Evolutionary conservation across 2,797 vertebrate species (phyloP).

Genomic region (Crotalus adamanteus): DNA sequence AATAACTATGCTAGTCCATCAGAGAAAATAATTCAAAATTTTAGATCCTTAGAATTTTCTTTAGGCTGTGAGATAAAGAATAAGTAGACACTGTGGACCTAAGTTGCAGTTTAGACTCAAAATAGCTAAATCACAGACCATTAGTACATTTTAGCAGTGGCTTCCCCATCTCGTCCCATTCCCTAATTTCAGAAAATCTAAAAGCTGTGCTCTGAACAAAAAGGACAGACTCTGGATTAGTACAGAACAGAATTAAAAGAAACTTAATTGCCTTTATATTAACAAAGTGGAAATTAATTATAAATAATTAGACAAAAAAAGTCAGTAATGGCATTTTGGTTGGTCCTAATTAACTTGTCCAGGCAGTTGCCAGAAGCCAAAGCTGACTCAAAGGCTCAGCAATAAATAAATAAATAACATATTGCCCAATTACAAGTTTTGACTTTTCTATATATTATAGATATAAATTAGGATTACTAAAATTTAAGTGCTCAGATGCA

Average conservation of each 20-base stretch:
- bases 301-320: background rate
- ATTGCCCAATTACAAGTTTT: background rate
- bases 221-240: background rate
- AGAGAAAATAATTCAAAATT: background rate
- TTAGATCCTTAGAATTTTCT: background rate
- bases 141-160: background rate
- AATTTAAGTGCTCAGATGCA: background rate
- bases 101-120: background rate
- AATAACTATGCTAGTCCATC: background rate
- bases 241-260: background rate
- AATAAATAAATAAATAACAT: background rate
- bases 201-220: background rate
- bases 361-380: background rate
- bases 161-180: background rate
- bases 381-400: background rate
- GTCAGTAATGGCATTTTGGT: background rate
- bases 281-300: background rate
- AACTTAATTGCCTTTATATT: background rate
- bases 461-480: background rate
- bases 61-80: background rate
- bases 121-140: background rate
- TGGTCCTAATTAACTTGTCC: background rate
- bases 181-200: background rate
- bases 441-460: background rate
- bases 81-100: background rate